Base-by-base conservation (phyloP, 2,888 invertebrate genomes). In the Erynnis tages region DNA sequence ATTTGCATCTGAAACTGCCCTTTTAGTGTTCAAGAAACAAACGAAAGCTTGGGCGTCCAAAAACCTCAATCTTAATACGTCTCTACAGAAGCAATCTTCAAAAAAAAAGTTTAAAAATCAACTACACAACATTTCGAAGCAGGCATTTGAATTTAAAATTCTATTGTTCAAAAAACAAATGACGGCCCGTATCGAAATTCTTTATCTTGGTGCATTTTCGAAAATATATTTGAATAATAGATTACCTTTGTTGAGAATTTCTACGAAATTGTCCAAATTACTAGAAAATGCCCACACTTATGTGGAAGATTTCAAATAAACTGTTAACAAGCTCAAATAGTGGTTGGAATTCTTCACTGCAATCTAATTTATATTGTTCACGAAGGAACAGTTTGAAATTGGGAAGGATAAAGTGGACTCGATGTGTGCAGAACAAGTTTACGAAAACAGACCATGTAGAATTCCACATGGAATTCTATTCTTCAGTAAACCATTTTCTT, bases 1-100 rank as follows among this genome's bases (percentile, higher is more conserved):
- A 66, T 67, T 68, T 66, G 56, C 62, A 66, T 61, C 57, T 58
- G 59, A 63, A 59, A 57, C 54, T 63, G 40, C 55, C 48, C 49
- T 52, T 57, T 50, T 46, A 53, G 53, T 54, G 54, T 53, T 54
- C 49, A 44, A 48, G 53, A 54, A 59, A 56, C 30, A 38, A 38
- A 32, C 27, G 29, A 25, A 21, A 23, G 6, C 8, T 32, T 7
- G 1, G 10, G 21, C 10, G 8, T 32, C 29, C 10, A 16, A 40
- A n/a, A 32, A 30, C 7, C 8, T 5, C n/a, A 5, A 7, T 19
- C 19, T 19, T 29, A 29, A 19, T 11, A 11, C 0, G 3, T 4
- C 7, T 16, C 6, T 16, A 5, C 13, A 14, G 14, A 32, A 7
- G 29, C 29, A 11, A 29, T 29, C 11, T 11, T 11, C 4, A 7